These are phyloP conservation scores for Clarias macrocephalus DNA, from an alignment of 2,113 vertebrate species.

Conservation along the genomic window DNA sequence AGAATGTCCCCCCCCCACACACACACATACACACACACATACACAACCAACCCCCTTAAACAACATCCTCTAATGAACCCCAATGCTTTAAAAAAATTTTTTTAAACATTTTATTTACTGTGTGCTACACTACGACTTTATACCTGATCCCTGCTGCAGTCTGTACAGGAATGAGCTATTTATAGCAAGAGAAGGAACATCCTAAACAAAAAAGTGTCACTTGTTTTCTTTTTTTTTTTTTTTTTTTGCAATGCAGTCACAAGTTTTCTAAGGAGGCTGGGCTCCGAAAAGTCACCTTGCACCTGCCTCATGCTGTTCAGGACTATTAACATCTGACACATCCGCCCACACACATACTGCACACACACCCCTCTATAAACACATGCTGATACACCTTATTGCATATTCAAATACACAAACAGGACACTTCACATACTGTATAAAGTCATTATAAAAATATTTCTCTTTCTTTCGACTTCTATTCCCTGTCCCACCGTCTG, in stretches of 20 bases:
- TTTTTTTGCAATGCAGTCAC: constrained; percentile 49
- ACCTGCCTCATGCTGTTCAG: constrained; percentile 35
- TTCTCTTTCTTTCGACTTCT: background rate
- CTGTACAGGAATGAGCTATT: constrained; percentile 23
- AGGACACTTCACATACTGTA: background rate
- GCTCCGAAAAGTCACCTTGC: constrained; percentile 53
- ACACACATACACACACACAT: background rate
- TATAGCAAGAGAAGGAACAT: background rate
- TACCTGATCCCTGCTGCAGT: constrained; percentile 2
- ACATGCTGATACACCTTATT: constrained; percentile 12
- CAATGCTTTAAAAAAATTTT: constrained; percentile 3
- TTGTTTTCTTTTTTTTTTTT: background rate
- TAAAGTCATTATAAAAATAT: constrained; percentile 10
- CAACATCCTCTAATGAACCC: constrained; percentile 10
- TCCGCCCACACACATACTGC: background rate
- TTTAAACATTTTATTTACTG: background rate
- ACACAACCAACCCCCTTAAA: no score
- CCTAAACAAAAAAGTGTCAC: constrained; percentile 8
- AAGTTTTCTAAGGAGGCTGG: constrained; percentile 66
- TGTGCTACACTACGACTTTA: constrained; percentile 13
- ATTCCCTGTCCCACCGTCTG: constrained; percentile 3
- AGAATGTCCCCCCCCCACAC: background rate
- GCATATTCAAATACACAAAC: background rate
- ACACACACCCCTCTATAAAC: background rate
- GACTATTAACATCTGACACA: constrained; percentile 20